Evolutionary conservation across 2,113 vertebrate genomes (phyloP), one percentile per base, ranked within the genome.

Genomic region (Chionis minor): DNA sequence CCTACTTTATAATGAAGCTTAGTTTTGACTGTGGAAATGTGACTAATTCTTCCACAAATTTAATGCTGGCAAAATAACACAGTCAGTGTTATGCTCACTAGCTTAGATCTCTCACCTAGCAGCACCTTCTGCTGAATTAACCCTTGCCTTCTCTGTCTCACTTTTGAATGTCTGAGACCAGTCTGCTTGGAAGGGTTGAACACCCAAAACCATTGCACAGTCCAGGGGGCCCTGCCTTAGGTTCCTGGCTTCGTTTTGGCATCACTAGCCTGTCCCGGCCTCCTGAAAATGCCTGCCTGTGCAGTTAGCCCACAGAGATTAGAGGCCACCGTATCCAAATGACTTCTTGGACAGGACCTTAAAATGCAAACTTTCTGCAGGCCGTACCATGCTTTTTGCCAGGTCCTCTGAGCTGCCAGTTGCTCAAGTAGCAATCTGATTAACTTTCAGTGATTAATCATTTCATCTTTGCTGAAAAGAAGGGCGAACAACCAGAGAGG

Each of bases 1-100:
- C 51, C 71, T 94, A 19, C 67, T 90, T 95, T 66, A 62, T 83
- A 70, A 90, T 26, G 62, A 72, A 62, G 47, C 20, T 94, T 85
- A 83, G 42, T 94, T 94, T 95, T 83, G 67, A 73, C n/a, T 93
- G 38, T 70, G 38, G 18, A 83, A 93, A 83, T 33, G 47, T 70
- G 51, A 47, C 62, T 91, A 51, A 93, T 77, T 86, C 32, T 88
- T 72, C 66, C 54, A 77, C 21, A 69, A 28, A 94, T 86, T 86
- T 92, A 88, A 74, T 1, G 4, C 45, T 77, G 58, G 62, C 42
- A n/a, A 61, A 42, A 17, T 58, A 77, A 88, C 35, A 72, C 14
- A 58, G 35, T 74, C 52, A 44, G 8, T 77, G 30, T 42, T 82
- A 6, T 45, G 8, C n/a, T 82, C 12, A 28, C n/a, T 62, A 77